These are phyloP conservation scores for Stictonetta naevosa DNA, from an alignment of 2,113 vertebrate genomes.

Conservation along the genomic window DNA sequence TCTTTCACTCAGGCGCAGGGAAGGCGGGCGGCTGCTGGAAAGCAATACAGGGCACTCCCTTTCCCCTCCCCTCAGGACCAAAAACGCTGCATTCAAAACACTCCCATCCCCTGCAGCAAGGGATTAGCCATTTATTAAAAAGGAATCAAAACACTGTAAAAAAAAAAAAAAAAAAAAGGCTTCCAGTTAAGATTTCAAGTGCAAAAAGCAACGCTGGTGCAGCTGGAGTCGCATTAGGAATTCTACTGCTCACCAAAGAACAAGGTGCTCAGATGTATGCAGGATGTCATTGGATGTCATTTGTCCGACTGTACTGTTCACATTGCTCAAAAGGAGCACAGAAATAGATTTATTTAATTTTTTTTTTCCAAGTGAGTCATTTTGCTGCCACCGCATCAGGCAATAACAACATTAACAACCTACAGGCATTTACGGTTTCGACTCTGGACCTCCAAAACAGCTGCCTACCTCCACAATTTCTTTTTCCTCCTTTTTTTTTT, in stretches of 20 bases:
- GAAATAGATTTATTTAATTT: not conserved
- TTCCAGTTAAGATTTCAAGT: constrained; percentile 42
- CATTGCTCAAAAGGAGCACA: not conserved
- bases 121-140: constrained; percentile 63
- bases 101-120: constrained; percentile 69
- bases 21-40: constrained; percentile 34
- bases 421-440: not conserved
- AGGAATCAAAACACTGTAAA: constrained; percentile 46
- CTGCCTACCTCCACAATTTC: not conserved
- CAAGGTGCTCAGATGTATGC: not conserved
- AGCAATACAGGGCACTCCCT: constrained; percentile 35
- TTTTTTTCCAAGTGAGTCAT: not conserved
- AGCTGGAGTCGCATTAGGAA: not conserved
- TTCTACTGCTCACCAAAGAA: not conserved
- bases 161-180: not conserved
- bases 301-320: not conserved
- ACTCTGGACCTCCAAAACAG: not conserved
- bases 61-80: constrained; percentile 45
- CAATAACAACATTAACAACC: not conserved
- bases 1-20: constrained; percentile 23
- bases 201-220: not conserved
- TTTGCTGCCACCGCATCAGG: not conserved
- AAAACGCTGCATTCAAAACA: constrained; percentile 31
- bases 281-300: not conserved
- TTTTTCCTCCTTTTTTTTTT: not conserved